phyloP scores from a whole-genome alignment of 2,888 invertebrate species.

The Tetragnatha montana region DNA sequence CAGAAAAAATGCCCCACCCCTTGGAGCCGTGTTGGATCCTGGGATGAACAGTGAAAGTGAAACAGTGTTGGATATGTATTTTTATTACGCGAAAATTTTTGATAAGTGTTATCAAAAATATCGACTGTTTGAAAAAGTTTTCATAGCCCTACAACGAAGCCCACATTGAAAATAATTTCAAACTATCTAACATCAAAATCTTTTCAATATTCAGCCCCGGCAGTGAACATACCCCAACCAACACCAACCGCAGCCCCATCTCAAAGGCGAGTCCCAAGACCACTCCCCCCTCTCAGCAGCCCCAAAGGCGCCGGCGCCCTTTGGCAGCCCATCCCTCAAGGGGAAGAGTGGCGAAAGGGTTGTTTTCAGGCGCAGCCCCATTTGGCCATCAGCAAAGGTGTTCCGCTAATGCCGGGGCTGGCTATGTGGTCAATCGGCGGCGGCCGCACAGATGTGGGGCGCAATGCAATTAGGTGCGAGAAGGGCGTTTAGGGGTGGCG shows the following conservation, averaged over 20 bases:
- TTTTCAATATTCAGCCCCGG: no score
- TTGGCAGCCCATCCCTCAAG: constrained; percentile 44
- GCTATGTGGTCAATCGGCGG: constrained; percentile 66
- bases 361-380: constrained; percentile 65
- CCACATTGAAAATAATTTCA: no score
- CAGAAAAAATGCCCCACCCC: no score
- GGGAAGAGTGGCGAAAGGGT: constrained; percentile 60
- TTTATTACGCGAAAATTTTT: no score
- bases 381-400: constrained; percentile 64
- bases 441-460: constrained; percentile 9
- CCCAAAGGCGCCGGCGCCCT: constrained; percentile 36
- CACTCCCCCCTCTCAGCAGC: not conserved
- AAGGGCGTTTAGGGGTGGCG: not conserved
- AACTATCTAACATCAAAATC: no score
- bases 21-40: no score
- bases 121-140: no score
- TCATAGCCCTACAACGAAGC: no score
- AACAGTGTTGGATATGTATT: no score
- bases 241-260: not conserved
- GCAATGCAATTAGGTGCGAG: not conserved
- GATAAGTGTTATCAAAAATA: no score
- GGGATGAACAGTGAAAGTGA: no score
- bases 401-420: constrained; percentile 63
- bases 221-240: not conserved
- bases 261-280: not conserved